These are phyloP conservation scores for Montipora capricornis DNA, from an alignment of 64 coral and sea anemone genomes.

Conservation along the genomic window DNA sequence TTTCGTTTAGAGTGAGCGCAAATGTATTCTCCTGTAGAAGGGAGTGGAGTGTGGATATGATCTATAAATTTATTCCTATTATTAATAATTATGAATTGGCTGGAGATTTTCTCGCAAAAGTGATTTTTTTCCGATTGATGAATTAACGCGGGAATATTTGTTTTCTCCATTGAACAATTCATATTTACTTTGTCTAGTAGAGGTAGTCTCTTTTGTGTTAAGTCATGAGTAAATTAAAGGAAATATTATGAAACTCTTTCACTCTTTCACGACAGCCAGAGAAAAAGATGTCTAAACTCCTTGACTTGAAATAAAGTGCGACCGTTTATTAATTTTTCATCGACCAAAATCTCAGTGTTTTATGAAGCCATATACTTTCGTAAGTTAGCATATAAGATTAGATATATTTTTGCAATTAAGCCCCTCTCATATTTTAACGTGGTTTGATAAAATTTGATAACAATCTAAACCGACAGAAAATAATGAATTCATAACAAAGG, in stretches of 20 bases:
- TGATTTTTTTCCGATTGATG: not conserved
- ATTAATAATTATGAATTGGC: too few relatives aligned
- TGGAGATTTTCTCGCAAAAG: too few relatives aligned
- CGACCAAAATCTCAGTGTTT: not conserved
- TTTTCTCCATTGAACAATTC: not conserved
- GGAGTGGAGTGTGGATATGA: too few relatives aligned
- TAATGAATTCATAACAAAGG: slow-evolving; percentile 27
- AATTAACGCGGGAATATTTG: not conserved
- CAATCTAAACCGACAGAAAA: not conserved
- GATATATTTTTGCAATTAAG: not conserved
- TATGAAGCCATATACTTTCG: not conserved
- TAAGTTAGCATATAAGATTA: not conserved
- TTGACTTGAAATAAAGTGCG: not conserved
- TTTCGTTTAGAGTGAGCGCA: too few relatives aligned
- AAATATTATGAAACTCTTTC: slow-evolving; percentile 1
- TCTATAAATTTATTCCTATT: too few relatives aligned
- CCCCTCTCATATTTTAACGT: not conserved
- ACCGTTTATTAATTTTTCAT: not conserved
- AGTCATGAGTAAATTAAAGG: not conserved
- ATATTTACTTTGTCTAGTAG: too few relatives aligned
- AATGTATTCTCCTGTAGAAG: too few relatives aligned
- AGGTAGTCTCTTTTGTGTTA: not conserved
- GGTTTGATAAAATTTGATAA: slow-evolving; percentile 21
- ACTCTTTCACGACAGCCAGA: not conserved
- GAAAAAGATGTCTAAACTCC: not conserved